These are phyloP conservation scores for Thalassophryne amazonica DNA, from an alignment of 2,797 vertebrate species.

Conservation along the genomic window DNA sequence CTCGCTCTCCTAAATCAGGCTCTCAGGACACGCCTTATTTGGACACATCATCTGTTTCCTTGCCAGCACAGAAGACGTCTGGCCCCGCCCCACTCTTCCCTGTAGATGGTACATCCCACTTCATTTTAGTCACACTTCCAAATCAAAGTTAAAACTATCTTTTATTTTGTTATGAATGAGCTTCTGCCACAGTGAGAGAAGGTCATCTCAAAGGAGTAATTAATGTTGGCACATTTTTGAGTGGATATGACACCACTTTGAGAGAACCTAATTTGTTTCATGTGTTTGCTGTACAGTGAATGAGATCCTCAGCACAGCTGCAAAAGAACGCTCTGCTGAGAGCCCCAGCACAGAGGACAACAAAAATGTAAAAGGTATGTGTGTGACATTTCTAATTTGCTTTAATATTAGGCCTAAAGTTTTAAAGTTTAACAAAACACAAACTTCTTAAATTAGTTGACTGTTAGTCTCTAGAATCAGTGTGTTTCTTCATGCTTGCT, in stretches of 20 bases:
- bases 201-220: neutral
- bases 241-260: no score
- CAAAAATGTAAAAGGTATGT: slow-evolving; percentile 69
- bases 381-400: neutral
- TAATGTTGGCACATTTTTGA: no score
- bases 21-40: slow-evolving; percentile 70
- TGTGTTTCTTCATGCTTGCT: no score
- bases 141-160: slow-evolving; percentile 5
- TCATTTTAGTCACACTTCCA: neutral
- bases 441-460: no score
- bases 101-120: slow-evolving; percentile 62
- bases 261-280: slow-evolving; percentile 2
- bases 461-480: no score
- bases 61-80: slow-evolving; percentile 65
- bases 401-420: no score
- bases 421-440: no score
- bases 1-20: slow-evolving; percentile 71
- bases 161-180: neutral
- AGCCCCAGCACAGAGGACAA: slow-evolving; percentile 61
- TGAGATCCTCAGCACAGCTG: slow-evolving; percentile 68
- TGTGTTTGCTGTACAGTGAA: slow-evolving; percentile 61
- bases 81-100: slow-evolving; percentile 71
- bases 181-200: neutral
- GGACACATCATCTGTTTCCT: slow-evolving; percentile 69
- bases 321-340: slow-evolving; percentile 64